A percentile compares a stretch with the other conserved stretches of the same genome.
Conservation (phyloP, 2,888 invertebrate species). For the Lingula anatina region DNA sequence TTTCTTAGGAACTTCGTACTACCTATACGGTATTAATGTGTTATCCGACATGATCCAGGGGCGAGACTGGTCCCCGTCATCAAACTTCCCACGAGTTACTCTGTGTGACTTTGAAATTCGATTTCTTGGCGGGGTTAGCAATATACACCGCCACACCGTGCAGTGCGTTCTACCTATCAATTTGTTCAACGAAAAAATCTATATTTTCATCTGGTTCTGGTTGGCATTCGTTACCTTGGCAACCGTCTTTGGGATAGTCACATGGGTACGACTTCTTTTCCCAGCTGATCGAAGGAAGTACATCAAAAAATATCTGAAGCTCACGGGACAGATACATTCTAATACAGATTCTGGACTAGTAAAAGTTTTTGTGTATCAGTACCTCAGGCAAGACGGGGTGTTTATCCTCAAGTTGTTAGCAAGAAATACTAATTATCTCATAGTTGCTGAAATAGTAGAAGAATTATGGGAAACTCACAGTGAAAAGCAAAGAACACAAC, state of each 20-base stretch:
- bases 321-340: conserved; percentile 49
- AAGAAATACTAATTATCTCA: conserved; percentile 48
- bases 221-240: conserved; percentile 42
- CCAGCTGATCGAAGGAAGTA: conserved; percentile 49
- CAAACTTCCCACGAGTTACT: conserved; percentile 47
- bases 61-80: conserved; percentile 38
- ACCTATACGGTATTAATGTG: conserved; percentile 53
- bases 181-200: too few relatives aligned
- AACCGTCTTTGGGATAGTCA: conserved; percentile 37
- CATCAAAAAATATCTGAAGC: conserved; percentile 53
- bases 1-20: conserved; percentile 52
- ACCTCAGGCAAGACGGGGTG: conserved; percentile 48
- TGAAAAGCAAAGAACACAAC: too few relatives aligned
- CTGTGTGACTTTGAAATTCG: conserved; percentile 50
- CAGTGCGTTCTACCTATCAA: too few relatives aligned
- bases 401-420: conserved; percentile 46
- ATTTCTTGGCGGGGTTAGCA: conserved; percentile 44
- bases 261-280: conserved; percentile 50
- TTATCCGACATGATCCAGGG: conserved; percentile 52
- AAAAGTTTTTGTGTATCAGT: conserved; percentile 45
- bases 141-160: too few relatives aligned
- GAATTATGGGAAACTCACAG: conserved; percentile 50
- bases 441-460: conserved; percentile 46
- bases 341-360: conserved; percentile 46
- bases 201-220: conserved; percentile 52